phyloP scores from a whole-genome alignment of 2,113 vertebrate species.

The Poicephalus meyeri region DNA sequence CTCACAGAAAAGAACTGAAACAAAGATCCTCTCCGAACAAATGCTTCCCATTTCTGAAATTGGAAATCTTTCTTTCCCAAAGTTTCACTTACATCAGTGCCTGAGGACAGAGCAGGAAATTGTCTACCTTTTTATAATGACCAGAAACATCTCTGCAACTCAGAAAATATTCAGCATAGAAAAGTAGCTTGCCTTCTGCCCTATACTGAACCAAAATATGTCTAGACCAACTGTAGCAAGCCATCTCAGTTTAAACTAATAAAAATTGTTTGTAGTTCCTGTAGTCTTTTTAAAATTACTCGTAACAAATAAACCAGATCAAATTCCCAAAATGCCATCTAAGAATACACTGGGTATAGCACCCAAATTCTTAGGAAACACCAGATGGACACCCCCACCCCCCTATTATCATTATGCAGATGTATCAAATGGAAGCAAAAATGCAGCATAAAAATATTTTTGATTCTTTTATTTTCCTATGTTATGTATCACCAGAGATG shows the following conservation, averaged over 20 bases:
- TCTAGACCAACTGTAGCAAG: neutral
- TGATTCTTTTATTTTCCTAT: neutral
- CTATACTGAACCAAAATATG: neutral
- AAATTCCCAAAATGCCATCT: neutral
- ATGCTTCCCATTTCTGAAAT: neutral
- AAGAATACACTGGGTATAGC: neutral
- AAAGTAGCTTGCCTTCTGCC: neutral
- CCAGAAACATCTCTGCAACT: neutral
- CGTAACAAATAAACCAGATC: neutral
- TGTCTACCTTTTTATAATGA: neutral
- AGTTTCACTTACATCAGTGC: neutral
- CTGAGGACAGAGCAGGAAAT: neutral
- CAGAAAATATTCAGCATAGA: neutral
- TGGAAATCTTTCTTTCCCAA: neutral
- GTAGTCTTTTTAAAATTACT: neutral
- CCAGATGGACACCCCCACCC: neutral
- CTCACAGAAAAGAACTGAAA: neutral
- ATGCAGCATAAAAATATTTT: neutral
- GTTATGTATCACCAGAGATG: neutral
- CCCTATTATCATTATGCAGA: neutral
- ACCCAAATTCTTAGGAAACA: neutral
- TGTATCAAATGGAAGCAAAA: neutral
- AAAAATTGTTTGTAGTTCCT: neutral
- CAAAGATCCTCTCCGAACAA: neutral
- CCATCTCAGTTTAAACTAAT: neutral